A percentile compares a stretch with the other conserved stretches of the same genome.
phyloP scores from a whole-genome alignment of 1,140 invertebrate genomes.

The Drosophila oshimai region DNA sequence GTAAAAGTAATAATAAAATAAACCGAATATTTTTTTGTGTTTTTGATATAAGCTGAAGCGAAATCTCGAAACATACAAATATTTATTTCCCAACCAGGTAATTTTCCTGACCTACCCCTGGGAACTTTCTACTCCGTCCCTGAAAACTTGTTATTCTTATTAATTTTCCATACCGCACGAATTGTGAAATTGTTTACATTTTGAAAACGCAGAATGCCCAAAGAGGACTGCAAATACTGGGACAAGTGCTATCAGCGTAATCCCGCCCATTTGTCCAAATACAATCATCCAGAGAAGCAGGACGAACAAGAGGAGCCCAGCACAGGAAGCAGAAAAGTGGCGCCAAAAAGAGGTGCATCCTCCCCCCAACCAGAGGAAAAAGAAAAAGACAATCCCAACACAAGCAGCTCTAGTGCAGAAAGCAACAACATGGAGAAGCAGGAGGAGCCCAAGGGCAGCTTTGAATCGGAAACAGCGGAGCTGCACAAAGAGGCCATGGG shows the following conservation, averaged over 20 bases:
- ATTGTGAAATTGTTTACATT: slow-evolving; percentile 11
- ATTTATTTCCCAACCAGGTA: not conserved
- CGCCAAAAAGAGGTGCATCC: slow-evolving; percentile 63
- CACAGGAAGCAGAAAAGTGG: slow-evolving; percentile 46
- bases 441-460: slow-evolving; percentile 22
- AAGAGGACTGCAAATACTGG: slow-evolving; percentile 89
- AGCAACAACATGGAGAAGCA: slow-evolving; percentile 7
- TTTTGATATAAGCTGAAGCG: not conserved
- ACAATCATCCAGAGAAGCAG: slow-evolving; percentile 87
- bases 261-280: slow-evolving; percentile 88
- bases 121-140: not conserved
- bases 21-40: too few species aligned
- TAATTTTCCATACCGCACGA: not conserved
- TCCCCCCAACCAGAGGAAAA: not conserved
- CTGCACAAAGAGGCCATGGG: slow-evolving; percentile 66
- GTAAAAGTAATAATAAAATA: too few species aligned
- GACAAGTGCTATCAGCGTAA: slow-evolving; percentile 93
- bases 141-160: slow-evolving; percentile 12
- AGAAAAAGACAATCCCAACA: slow-evolving; percentile 7
- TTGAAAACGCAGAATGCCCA: slow-evolving; percentile 54
- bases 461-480: slow-evolving; percentile 53
- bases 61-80: too few species aligned
- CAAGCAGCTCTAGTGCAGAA: slow-evolving; percentile 14
- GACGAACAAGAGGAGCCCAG: slow-evolving; percentile 2
- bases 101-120: not conserved